These are phyloP conservation scores for Philypnodon macrostomus DNA, from an alignment of 2,797 vertebrate genomes.

Conservation along the genomic window DNA sequence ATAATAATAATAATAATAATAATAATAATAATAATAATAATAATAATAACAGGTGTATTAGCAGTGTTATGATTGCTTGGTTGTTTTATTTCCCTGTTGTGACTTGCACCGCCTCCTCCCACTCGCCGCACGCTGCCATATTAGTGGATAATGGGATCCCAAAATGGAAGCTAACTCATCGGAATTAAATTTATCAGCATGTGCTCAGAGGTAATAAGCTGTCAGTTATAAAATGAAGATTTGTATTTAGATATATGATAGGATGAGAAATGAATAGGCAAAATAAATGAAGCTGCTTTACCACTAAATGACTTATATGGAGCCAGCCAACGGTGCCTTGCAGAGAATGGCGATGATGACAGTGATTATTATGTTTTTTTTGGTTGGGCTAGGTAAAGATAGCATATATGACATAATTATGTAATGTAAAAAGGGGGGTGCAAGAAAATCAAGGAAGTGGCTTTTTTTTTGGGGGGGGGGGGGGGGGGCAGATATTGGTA, in stretches of 20 bases:
- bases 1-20: slow-evolving; percentile 14
- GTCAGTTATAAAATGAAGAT: slow-evolving; percentile 85
- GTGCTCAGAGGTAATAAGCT: slow-evolving; percentile 85
- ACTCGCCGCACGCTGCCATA: slow-evolving; percentile 63
- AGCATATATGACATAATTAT: slow-evolving; percentile 70
- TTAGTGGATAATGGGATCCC: slow-evolving; percentile 79
- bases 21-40: slow-evolving; percentile 12
- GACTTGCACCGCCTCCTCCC: slow-evolving; percentile 61
- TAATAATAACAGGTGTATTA: slow-evolving; percentile 16
- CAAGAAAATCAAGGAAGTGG: slow-evolving; percentile 62
- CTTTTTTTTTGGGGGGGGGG: too few relatives aligned
- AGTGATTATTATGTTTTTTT: slow-evolving; percentile 66
- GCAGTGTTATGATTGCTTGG: slow-evolving; percentile 15
- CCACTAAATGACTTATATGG: slow-evolving; percentile 82
- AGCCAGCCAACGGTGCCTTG: slow-evolving; percentile 73
- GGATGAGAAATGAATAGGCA: slow-evolving; percentile 79
- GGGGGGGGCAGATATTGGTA: slow-evolving; percentile 41
- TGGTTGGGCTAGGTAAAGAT: slow-evolving; percentile 59
- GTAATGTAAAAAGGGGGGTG: slow-evolving; percentile 23
- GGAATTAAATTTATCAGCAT: slow-evolving; percentile 85
- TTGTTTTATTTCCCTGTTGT: slow-evolving; percentile 44
- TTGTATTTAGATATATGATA: slow-evolving; percentile 86
- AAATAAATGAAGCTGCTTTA: slow-evolving; percentile 81
- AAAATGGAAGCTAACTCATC: slow-evolving; percentile 82
- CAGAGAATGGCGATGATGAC: slow-evolving; percentile 73